A percentile compares a stretch with the other conserved stretches of the same genome.
Conservation (phyloP, 2,888 invertebrate species). For the Drosophila monieri region DNA sequence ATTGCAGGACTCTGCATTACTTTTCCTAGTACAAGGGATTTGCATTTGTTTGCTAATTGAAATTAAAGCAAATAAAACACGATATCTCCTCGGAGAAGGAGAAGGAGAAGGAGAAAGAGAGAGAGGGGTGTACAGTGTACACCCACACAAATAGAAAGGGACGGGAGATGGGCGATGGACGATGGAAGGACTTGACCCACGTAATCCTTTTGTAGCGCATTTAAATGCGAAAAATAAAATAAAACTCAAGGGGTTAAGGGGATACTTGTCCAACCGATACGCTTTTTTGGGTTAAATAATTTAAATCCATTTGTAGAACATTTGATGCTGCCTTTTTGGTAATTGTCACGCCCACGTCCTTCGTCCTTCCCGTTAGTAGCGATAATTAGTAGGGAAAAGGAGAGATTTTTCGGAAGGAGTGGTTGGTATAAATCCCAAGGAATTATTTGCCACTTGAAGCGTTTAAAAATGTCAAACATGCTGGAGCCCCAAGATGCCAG, state of each 20-base stretch:
- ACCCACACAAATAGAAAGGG: not conserved
- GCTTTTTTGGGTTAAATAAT: conserved; percentile 58
- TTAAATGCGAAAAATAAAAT: conserved; percentile 41
- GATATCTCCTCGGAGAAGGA: not conserved
- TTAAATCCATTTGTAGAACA: conserved; percentile 80
- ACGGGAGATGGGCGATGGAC: not conserved
- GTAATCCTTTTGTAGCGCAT: conserved; percentile 83
- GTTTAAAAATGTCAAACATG: conserved; percentile 81
- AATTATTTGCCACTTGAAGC: conserved; percentile 81
- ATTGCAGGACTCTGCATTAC: conserved; percentile 49
- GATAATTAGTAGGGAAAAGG: conserved; percentile 73
- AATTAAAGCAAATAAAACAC: conserved; percentile 76
- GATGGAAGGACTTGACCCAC: conserved; percentile 69
- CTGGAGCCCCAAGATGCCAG: conserved; percentile 24
- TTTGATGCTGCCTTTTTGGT: conserved; percentile 59
- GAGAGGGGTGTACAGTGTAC: not conserved
- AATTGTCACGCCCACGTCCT: conserved; percentile 50
- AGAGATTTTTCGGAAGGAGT: conserved; percentile 68
- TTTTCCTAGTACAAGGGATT: conserved; percentile 68
- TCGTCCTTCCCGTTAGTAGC: conserved; percentile 23
- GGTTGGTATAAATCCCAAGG: conserved; percentile 65
- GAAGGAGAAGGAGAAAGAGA: not conserved
- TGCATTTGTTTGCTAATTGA: conserved; percentile 79
- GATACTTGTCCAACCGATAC: not conserved
- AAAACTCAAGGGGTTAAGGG: not conserved